Conservation (phyloP, 2,113 vertebrate genomes). For the Perccottus glenii region DNA sequence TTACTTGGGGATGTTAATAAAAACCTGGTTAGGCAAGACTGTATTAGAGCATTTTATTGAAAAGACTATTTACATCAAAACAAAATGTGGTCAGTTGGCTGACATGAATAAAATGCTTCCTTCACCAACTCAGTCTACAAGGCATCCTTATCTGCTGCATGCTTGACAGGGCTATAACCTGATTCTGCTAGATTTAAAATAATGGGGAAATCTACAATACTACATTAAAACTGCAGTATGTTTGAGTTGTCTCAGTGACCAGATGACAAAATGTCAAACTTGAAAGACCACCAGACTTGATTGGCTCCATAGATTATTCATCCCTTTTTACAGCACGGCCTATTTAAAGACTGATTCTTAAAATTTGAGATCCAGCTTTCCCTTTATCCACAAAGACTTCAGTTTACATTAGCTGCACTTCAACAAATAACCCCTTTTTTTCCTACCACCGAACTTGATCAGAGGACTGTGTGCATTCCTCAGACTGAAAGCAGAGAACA, state of each 20-base stretch:
- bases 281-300: not conserved
- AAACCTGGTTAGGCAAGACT: slow-evolving; percentile 1
- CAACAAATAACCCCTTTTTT: slow-evolving; percentile 44
- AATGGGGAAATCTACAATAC: not conserved
- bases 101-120: slow-evolving; percentile 63
- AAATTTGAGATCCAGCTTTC: not conserved
- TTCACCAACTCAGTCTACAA: slow-evolving; percentile 46
- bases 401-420: slow-evolving; percentile 2
- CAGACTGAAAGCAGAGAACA: slow-evolving; percentile 22
- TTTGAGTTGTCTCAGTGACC: not conserved
- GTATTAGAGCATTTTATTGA: slow-evolving; percentile 77
- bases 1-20: not conserved
- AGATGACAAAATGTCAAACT: not conserved
- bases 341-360: not conserved
- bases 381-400: slow-evolving; percentile 9
- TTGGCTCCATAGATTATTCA: slow-evolving; percentile 1
- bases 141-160: slow-evolving; percentile 20
- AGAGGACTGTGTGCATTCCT: slow-evolving; percentile 11
- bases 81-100: slow-evolving; percentile 60
- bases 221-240: slow-evolving; percentile 16
- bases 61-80: slow-evolving; percentile 79
- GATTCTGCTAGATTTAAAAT: not conserved
- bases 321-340: slow-evolving; percentile 38
- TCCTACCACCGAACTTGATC: slow-evolving; percentile 28
- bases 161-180: slow-evolving; percentile 2